Base-by-base conservation (phyloP, 2,888 invertebrate species). In the Lasioglossum marginatum region DNA sequence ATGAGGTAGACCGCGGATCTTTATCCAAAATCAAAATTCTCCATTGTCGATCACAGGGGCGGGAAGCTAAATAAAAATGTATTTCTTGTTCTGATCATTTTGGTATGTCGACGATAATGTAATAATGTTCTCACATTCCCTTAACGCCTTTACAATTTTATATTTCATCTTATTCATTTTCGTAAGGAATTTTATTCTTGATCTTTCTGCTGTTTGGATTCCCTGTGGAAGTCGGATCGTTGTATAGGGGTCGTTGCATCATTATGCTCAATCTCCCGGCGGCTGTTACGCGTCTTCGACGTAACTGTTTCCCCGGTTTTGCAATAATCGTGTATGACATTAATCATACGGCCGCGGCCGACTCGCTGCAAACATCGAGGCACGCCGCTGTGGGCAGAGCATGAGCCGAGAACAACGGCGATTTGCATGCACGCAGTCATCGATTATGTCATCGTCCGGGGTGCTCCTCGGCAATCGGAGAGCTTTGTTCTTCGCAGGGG, bases 371-470 rank as follows among this genome's bases (percentile, higher is more conserved):
- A 68, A 31, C 23, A n/a, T 66, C 19, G 73, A 37, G 37, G 70
- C 40, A 74, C 40, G 71, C 31, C 77, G 52, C 52, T 68, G 83
- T 84, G 68, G 84, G 84, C 37, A 83, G 84, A 14, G 3, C 23
- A 75, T n/a, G 52, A 63, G 43, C 63, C 2, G 34, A 48, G 73
- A 81, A 70, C 66, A 45, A 52, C 78, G 68, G 27, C 45, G 37
- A 86, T 87, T 80, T 82, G 60, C 86, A 83, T 80, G 71, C 48
- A 68, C 83, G 52, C 74, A 52, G 27, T 80, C 48, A 79, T 80
- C 83, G 87, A 83, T 86, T 87, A 78, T 82, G 87, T 87, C 86
- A 86, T 78, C 82, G 77, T 43, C 34, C 16, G 40, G 37, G 63
- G 70, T 73, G 78, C 68, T 27, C 19, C 16, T n/a, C 76, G 40